Evolutionary conservation across 2,888 invertebrate species (phyloP).

Genomic region (Anaspis maculata): DNA sequence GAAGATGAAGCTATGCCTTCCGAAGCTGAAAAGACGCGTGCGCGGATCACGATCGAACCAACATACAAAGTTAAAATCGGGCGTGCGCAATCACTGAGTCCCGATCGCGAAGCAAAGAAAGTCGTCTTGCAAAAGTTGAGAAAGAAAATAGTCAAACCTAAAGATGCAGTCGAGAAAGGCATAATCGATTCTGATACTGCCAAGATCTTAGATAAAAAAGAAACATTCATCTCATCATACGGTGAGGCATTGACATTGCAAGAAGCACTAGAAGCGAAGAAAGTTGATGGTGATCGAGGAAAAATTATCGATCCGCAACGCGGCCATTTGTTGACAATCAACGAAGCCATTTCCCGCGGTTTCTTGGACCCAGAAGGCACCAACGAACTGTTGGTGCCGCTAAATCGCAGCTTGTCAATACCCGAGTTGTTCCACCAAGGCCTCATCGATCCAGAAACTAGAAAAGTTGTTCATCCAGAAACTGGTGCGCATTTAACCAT

Average conservation of each 20-base stretch:
- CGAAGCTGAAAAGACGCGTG: conserved; percentile 51
- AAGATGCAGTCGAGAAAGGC: conserved; percentile 70
- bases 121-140: conserved; percentile 70
- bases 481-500: conserved; percentile 71
- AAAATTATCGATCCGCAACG: conserved; percentile 75
- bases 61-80: conserved; percentile 59
- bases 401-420: conserved; percentile 72
- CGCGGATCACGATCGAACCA: conserved; percentile 52
- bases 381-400: conserved; percentile 68
- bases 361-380: conserved; percentile 69
- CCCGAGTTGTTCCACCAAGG: conserved; percentile 82
- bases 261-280: conserved; percentile 63
- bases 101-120: conserved; percentile 57
- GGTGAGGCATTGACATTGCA: conserved; percentile 61
- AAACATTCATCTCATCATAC: conserved; percentile 46
- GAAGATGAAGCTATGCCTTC: conserved; percentile 18
- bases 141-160: conserved; percentile 64
- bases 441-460: conserved; percentile 62
- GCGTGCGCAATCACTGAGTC: conserved; percentile 50
- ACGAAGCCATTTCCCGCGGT: conserved; percentile 76
- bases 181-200: conserved; percentile 72
- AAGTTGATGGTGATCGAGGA: conserved; percentile 66
- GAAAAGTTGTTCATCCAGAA: conserved; percentile 80
- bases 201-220: conserved; percentile 55
- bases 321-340: conserved; percentile 70